phyloP scores from a whole-genome alignment of 2,113 vertebrate species.

The Mus pahari region DNA sequence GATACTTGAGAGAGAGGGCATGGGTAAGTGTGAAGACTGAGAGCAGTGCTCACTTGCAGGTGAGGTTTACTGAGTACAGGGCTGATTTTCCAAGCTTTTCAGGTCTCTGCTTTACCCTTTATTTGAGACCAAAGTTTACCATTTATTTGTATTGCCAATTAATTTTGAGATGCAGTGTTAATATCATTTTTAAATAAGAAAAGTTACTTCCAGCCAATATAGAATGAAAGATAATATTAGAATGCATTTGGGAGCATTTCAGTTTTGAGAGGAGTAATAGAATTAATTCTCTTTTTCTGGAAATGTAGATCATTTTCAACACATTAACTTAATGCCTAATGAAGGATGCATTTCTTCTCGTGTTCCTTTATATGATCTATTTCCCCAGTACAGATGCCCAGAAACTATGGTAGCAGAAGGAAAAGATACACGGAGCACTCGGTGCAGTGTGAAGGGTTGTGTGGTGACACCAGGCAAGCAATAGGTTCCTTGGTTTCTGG shows the following conservation, averaged over 20 bases:
- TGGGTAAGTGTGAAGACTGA: background rate
- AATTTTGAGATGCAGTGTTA: constrained; percentile 22
- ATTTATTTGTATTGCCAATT: constrained; percentile 34
- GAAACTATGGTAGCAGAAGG: constrained; percentile 7
- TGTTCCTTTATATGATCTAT: background rate
- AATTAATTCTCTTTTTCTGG: background rate
- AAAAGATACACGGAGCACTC: background rate
- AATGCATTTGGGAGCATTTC: background rate
- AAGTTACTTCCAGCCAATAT: background rate
- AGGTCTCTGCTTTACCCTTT: background rate
- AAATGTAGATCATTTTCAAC: background rate
- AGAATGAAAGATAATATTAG: constrained; percentile 16
- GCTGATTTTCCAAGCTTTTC: constrained; percentile 36
- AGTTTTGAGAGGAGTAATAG: background rate
- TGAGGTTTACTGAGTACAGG: constrained; percentile 31
- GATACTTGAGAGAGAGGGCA: background rate
- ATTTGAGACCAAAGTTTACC: constrained; percentile 24
- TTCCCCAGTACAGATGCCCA: background rate
- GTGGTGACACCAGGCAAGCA: background rate
- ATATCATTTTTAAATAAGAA: constrained; percentile 40
- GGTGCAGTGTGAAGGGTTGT: background rate
- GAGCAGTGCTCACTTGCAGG: constrained; percentile 23
- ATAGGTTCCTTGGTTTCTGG: background rate
- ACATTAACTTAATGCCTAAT: background rate
- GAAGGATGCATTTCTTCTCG: background rate